Evolutionary conservation across 2,113 vertebrate genomes (phyloP), one percentile per base, ranked within the genome.

Genomic region (Emydura subglobosa): DNA sequence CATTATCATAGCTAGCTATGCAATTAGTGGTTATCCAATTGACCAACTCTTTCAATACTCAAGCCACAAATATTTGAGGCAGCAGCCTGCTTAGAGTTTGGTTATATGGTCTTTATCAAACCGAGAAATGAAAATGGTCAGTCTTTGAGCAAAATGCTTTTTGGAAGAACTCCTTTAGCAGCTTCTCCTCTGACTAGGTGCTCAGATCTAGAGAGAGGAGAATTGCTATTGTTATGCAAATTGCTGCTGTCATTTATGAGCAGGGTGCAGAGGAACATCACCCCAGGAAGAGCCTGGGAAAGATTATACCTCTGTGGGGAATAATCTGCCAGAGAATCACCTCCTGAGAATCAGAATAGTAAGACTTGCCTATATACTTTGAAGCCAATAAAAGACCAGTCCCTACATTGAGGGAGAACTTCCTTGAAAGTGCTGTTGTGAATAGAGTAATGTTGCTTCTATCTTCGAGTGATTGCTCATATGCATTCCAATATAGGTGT

Each of bases 401-500:
- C 53, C 53, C 6, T 68, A 55, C 50, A 3, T 1, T 72, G 16
- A 59, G 0, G 3, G 50, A 10, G 68, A 31, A 44, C n/a, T 3
- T 2, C 16, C 34, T 31, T 47, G 44, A 24, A 29, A 82, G 55
- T 14, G 1, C 3, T 88, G 6, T 42, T 27, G 61, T 39, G 42
- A 82, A 65, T n/a, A 59, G 24, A 12, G 22, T 19, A 1, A 21
- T 57, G 31, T 1, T 5, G 1, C 61, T 92, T 82, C 39, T 91
- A 39, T 39, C 39, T 39, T 39, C 39, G 39, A 3, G 39, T 39
- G 39, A 39, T 39, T 39, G 39, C 39, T 39, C 39, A 39, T 39
- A 39, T 39, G 39, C 39, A 39, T 39, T 39, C 39, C 39, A 39
- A 39, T 39, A 39, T 39, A 39, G 39, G 39, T 39, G 39, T 39